A percentile compares a stretch with the other conserved stretches of the same genome.
phyloP scores from a whole-genome alignment of 1,140 invertebrate species.

The Zaprionus taronus region DNA sequence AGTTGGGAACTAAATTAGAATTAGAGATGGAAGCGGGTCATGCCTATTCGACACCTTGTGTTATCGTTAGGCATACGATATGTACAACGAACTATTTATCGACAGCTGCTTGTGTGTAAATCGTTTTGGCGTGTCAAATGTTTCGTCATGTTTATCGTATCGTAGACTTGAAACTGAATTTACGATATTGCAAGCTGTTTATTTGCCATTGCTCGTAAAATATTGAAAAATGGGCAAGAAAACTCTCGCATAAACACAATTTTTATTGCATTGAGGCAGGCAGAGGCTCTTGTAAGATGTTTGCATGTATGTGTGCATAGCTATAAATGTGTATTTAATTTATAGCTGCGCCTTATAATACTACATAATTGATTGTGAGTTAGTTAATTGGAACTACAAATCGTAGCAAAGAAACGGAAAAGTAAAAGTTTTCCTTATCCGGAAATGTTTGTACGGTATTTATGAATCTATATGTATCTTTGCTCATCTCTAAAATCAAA shows the following conservation, averaged over 20 bases:
- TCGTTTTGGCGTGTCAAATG: background rate
- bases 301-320: background rate
- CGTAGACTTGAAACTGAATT: background rate
- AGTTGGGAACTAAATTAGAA: conserved; percentile 30
- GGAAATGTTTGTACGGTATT: conserved; percentile 7
- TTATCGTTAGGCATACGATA: background rate
- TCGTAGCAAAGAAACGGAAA: background rate
- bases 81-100: no score
- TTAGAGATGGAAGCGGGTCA: conserved; percentile 30
- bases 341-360: background rate
- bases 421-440: conserved; percentile 7
- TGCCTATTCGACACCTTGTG: background rate
- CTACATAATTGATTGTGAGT: background rate
- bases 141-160: background rate
- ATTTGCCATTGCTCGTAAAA: conserved; percentile 7
- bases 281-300: background rate
- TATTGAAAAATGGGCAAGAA: background rate
- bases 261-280: conserved; percentile 8
- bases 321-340: background rate
- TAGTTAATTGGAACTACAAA: background rate
- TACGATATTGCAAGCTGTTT: background rate
- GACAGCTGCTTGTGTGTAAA: no score
- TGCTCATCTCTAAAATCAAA: conserved; percentile 32
- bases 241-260: conserved; percentile 2
- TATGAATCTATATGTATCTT: background rate